Conservation (phyloP, 2,113 vertebrate genomes). For the Pleuronectes platessa region DNA sequence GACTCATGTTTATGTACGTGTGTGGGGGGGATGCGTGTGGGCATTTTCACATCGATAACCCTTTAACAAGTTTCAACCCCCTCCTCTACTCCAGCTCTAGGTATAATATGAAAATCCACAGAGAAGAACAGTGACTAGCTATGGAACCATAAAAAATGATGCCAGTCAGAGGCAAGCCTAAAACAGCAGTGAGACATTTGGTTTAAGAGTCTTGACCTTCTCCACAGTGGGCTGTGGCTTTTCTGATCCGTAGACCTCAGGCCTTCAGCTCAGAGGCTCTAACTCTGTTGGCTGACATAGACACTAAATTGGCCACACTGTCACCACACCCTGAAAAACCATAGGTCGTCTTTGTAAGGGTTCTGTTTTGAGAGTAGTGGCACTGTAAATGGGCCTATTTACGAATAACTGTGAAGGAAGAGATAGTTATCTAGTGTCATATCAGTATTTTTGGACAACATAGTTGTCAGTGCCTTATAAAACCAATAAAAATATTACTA, state of each 20-base stretch:
- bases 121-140: constrained; percentile 37
- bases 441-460: no score
- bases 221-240: constrained; percentile 56
- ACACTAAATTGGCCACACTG: constrained; percentile 58
- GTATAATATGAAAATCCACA: not conserved
- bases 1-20: constrained; percentile 40
- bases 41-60: constrained; percentile 15
- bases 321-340: constrained; percentile 57
- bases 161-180: constrained; percentile 30
- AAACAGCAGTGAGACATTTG: constrained; percentile 66
- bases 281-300: constrained; percentile 61
- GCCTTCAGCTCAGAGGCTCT: constrained; percentile 41
- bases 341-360: constrained; percentile 12
- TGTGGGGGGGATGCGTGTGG: constrained; percentile 48
- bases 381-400: not conserved
- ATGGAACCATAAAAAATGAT: constrained; percentile 40
- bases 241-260: constrained; percentile 53
- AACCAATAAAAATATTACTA: no score
- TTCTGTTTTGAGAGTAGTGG: constrained; percentile 21
- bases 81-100: constrained; percentile 1
- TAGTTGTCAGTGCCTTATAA: no score
- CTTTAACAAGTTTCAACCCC: not conserved
- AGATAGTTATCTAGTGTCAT: not conserved
- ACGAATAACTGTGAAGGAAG: not conserved
- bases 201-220: constrained; percentile 62